These are phyloP conservation scores for Motacilla tschutschensis DNA, from an alignment of 2,113 vertebrate species.

Conservation along the genomic window DNA sequence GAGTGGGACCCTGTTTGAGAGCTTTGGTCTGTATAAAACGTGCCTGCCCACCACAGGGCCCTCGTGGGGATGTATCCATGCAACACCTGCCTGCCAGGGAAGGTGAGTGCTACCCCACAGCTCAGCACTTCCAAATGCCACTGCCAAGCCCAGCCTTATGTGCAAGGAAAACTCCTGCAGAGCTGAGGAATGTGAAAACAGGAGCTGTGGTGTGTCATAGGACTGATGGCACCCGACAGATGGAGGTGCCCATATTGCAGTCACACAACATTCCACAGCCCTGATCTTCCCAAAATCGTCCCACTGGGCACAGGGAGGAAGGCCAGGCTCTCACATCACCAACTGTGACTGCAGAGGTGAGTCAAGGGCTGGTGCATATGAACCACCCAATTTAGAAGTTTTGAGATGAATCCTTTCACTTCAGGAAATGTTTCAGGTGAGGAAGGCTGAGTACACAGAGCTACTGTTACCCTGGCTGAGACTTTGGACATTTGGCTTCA, in stretches of 20 bases:
- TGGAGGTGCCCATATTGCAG: not conserved
- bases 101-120: not conserved
- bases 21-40: fast-evolving
- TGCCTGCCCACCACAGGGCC: not conserved
- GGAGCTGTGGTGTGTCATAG: not conserved
- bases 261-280: not conserved
- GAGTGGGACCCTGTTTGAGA: not conserved
- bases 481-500: not conserved
- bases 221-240: not conserved
- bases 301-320: not conserved
- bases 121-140: not conserved
- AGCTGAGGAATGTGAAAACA: not conserved
- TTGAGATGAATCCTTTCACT: not conserved
- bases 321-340: not conserved
- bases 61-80: not conserved
- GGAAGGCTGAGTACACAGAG: not conserved
- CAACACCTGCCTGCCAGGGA: not conserved
- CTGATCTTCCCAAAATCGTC: not conserved
- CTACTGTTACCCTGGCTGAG: not conserved
- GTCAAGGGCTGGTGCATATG: not conserved
- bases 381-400: not conserved
- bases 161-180: not conserved
- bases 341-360: not conserved
- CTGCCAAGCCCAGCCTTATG: not conserved
- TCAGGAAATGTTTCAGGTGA: not conserved